phyloP scores from a whole-genome alignment of 92 coral and sea anemone genomes.

The Siderastrea radians region DNA sequence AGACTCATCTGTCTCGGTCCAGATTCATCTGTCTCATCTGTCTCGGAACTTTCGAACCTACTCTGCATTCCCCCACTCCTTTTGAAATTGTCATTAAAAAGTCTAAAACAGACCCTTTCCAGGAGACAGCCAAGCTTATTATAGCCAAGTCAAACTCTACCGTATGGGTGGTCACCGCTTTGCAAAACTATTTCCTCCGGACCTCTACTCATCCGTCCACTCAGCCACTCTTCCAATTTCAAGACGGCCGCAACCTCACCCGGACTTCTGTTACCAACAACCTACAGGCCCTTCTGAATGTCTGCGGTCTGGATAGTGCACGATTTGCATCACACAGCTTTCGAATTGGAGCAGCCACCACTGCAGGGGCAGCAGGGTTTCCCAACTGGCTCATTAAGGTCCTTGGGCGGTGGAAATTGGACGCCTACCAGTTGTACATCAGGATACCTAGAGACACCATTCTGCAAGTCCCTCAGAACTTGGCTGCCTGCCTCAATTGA shows the following conservation, averaged over 20 bases:
- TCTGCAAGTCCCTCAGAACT: background rate
- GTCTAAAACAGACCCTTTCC: constrained; percentile 6
- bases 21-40: too few species aligned
- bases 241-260: background rate
- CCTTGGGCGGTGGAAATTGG: background rate
- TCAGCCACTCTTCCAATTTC: background rate
- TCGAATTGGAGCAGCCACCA: constrained; percentile 10
- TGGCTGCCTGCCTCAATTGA: background rate
- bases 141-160: constrained; percentile 1
- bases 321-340: background rate
- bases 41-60: background rate
- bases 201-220: background rate
- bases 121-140: constrained; percentile 10
- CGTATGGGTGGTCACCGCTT: background rate
- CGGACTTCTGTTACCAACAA: background rate
- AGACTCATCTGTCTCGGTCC: background rate
- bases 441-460: background rate
- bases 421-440: background rate
- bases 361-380: constrained; percentile 4
- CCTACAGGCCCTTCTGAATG: background rate
- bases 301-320: background rate
- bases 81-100: background rate
- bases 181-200: background rate
- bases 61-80: background rate
- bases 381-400: constrained; percentile 7